A percentile compares a stretch with the other conserved stretches of the same genome.
phyloP scores from a whole-genome alignment of 2,888 invertebrate species.

The Dasypogon diadema region DNA sequence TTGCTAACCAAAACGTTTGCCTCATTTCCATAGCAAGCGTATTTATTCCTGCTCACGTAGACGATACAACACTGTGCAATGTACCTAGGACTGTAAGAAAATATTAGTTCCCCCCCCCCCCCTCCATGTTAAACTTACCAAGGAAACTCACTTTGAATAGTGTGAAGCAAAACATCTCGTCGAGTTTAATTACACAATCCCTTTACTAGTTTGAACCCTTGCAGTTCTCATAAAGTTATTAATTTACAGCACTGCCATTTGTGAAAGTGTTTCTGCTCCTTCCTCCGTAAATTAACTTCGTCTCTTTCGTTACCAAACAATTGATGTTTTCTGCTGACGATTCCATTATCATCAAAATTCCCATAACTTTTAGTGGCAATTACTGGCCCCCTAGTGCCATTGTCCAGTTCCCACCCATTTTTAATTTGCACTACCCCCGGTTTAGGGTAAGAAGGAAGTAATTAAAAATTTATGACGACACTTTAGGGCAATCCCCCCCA shows the following conservation, averaged over 20 bases:
- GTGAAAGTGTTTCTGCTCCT: no score
- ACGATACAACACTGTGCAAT: no score
- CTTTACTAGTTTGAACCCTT: background rate
- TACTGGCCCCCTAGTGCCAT: background rate
- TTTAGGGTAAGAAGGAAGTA: background rate
- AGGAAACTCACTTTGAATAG: no score
- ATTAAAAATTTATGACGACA: conserved; percentile 31
- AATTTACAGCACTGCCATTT: conserved; percentile 13
- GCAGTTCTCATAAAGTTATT: conserved; percentile 35
- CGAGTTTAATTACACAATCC: background rate
- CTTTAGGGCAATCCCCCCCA: background rate
- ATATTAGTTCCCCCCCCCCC: no score
- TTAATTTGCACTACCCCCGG: background rate
- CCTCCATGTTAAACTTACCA: no score
- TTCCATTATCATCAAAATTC: conserved; percentile 5
- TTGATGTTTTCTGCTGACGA: conserved; percentile 26
- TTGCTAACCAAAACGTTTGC: background rate
- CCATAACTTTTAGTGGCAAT: conserved; percentile 22
- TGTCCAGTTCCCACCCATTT: conserved; percentile 10
- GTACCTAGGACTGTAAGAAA: no score
- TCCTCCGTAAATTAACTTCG: conserved; percentile 15
- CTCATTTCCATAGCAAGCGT: background rate
- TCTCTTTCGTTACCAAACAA: background rate
- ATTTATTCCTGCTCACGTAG: no score
- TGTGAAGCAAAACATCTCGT: no score